Conservation (phyloP, 2,113 vertebrate species). For the Muntiacus reevesi region DNA sequence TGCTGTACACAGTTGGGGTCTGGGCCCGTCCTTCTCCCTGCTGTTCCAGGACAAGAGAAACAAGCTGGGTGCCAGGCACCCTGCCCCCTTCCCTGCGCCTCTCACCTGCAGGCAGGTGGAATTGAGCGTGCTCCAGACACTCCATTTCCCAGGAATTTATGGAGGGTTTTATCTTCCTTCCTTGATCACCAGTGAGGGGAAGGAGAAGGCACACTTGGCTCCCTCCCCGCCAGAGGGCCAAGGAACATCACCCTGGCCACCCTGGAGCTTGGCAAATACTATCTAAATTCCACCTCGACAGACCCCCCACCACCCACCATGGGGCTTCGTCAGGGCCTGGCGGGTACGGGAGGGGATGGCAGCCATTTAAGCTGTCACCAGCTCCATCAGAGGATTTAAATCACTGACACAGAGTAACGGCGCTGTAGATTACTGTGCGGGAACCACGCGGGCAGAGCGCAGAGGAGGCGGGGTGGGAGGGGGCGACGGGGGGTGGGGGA, state of each 20-base stretch:
- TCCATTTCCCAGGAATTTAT: conserved; percentile 61
- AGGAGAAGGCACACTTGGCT: conserved; percentile 53
- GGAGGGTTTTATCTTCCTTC: conserved; percentile 57
- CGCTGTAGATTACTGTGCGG: conserved; percentile 68
- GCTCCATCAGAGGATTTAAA: conserved; percentile 81
- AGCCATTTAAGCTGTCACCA: conserved; percentile 84
- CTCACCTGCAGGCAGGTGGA: conserved; percentile 50
- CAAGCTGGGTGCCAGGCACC: background rate
- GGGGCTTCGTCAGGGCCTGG: conserved; percentile 73
- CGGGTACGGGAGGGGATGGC: conserved; percentile 72
- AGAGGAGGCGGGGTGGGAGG: background rate
- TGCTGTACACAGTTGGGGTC: background rate
- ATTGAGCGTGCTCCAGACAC: background rate
- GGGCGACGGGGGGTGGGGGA: background rate
- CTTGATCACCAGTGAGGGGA: conserved; percentile 52
- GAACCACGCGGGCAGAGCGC: conserved; percentile 54
- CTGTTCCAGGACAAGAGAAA: background rate
- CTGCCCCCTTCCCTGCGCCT: background rate
- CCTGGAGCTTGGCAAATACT: conserved; percentile 38
- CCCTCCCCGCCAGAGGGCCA: conserved; percentile 55
- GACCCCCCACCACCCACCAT: conserved; percentile 64
- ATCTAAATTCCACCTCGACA: conserved; percentile 71
- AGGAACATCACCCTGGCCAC: conserved; percentile 33
- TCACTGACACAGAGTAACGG: conserved; percentile 81
- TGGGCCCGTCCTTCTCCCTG: background rate